Evolutionary conservation across 2,888 invertebrate genomes (phyloP).

Genomic region (Cheiracanthium punctorium): DNA sequence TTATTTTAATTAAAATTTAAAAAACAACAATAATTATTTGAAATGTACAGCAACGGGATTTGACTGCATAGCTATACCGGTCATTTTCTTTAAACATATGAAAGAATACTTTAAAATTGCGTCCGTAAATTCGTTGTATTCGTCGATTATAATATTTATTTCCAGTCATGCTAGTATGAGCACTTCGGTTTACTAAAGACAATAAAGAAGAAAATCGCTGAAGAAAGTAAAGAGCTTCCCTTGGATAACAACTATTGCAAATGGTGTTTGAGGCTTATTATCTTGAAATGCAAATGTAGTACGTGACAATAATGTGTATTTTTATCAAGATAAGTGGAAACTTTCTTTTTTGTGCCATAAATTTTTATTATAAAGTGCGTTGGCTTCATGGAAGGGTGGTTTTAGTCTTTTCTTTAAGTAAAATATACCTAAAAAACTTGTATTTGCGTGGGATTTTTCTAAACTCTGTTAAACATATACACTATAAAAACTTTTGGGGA

Average conservation of each 20-base stretch:
- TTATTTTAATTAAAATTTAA: no score
- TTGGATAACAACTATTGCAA: neutral
- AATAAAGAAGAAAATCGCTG: neutral
- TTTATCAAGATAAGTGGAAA: neutral
- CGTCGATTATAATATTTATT: neutral
- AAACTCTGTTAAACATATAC: no score
- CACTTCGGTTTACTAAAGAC: neutral
- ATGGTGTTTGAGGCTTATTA: neutral
- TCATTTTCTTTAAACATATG: no score
- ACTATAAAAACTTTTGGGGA: no score
- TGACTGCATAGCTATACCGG: no score
- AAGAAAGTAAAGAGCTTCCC: neutral
- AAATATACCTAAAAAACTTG: no score
- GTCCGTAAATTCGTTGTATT: neutral
- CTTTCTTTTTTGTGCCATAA: neutral
- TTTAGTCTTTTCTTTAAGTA: conserved; percentile 23
- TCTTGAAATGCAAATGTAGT: conserved; percentile 45
- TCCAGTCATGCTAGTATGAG: neutral
- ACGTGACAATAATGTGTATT: conserved; percentile 53
- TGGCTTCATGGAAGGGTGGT: conserved; percentile 22
- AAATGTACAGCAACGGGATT: no score
- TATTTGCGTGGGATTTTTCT: no score
- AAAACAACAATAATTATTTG: no score
- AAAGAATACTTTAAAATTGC: neutral
- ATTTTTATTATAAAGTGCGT: neutral